These are phyloP conservation scores for Riparia riparia DNA, from an alignment of 2,113 vertebrate species.

Conservation along the genomic window DNA sequence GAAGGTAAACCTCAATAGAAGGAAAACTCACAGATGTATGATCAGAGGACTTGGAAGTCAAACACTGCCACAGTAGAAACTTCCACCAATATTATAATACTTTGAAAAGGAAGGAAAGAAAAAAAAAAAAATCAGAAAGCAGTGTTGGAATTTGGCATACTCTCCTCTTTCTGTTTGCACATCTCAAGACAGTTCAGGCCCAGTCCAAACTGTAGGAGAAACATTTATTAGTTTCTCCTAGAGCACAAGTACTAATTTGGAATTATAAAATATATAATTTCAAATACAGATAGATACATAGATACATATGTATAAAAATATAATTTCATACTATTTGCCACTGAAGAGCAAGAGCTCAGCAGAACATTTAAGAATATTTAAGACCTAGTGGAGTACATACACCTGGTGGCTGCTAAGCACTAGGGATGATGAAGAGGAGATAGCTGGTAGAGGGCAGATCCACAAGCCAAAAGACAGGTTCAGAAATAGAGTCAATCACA, in stretches of 20 bases:
- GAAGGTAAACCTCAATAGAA: neutral
- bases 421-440: neutral
- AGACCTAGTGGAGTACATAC: neutral
- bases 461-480: neutral
- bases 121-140: neutral
- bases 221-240: neutral
- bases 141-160: neutral
- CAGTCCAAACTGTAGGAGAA: neutral
- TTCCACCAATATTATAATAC: neutral
- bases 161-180: neutral
- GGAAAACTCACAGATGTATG: fast-evolving
- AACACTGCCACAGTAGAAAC: neutral
- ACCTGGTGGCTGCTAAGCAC: neutral
- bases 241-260: neutral
- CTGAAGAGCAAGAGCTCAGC: neutral
- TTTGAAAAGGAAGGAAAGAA: neutral
- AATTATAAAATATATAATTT: neutral
- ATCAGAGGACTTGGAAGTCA: neutral
- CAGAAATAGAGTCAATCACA: neutral
- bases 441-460: neutral
- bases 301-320: neutral
- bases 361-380: neutral
- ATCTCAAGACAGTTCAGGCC: neutral
- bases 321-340: neutral
- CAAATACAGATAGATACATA: neutral